A percentile compares a stretch with the other conserved stretches of the same genome.
Evolutionary conservation across 2,797 vertebrate species (phyloP).

Genomic region (Rhinogobio ventralis): DNA sequence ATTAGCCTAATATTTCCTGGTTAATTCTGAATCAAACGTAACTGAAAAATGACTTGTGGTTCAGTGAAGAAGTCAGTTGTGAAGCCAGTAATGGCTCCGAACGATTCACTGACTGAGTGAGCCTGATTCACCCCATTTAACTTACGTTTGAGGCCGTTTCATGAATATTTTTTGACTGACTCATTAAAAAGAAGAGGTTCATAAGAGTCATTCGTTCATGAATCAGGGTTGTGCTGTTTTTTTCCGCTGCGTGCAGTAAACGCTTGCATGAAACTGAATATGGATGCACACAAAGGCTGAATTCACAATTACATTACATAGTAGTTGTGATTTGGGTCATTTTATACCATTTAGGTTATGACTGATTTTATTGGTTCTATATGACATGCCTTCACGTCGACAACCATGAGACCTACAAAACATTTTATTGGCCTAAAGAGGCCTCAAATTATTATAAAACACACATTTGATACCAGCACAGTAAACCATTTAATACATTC

Average conservation of each 20-base stretch:
- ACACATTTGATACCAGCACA: constrained; percentile 58
- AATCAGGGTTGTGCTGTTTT: neutral
- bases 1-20: neutral
- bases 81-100: neutral
- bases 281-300: too few species aligned
- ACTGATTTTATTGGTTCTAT: constrained; percentile 16
- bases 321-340: neutral
- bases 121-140: neutral
- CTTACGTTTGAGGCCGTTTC: neutral
- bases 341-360: neutral
- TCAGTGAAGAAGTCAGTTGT: neutral
- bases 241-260: neutral
- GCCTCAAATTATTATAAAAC: constrained; percentile 54
- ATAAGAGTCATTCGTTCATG: neutral
- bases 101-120: neutral
- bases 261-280: too few species aligned
- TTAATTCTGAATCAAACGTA: neutral
- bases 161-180: constrained; percentile 1
- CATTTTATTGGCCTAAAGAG: constrained; percentile 56
- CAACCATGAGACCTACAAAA: constrained; percentile 34
- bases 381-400: neutral
- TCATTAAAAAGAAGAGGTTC: neutral
- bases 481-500: constrained; percentile 62
- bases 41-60: neutral
- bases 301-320: too few species aligned